Percentiles rank a stretch among this genome's conserved stretches.
Evolutionary conservation across 2,113 vertebrate species (phyloP).

Genomic region (Equus przewalskii): DNA sequence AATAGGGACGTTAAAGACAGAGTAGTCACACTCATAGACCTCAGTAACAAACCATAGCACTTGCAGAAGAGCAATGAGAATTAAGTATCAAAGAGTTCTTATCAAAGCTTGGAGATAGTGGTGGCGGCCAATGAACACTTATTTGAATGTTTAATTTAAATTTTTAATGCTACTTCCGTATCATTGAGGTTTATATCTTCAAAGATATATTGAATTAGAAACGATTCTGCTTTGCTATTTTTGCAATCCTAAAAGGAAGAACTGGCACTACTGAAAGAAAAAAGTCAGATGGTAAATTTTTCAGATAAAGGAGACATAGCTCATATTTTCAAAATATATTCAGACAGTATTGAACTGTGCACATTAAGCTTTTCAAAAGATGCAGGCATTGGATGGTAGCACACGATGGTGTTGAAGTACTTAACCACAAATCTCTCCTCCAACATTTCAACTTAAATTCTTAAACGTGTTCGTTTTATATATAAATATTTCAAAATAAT

Average conservation of each 20-base stretch:
- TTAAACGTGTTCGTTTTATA: not conserved
- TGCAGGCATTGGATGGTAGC: fast-evolving
- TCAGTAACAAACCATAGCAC: fast-evolving
- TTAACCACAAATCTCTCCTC: not conserved
- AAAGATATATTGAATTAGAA: not conserved
- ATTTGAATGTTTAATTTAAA: not conserved
- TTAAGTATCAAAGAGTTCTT: not conserved
- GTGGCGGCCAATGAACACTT: not conserved
- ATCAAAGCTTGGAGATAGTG: not conserved
- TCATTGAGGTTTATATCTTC: not conserved
- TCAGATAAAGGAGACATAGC: not conserved
- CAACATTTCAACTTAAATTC: not conserved
- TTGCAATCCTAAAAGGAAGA: not conserved
- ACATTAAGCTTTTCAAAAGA: not conserved
- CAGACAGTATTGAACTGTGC: not conserved
- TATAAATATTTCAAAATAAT: not conserved
- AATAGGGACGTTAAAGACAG: not conserved
- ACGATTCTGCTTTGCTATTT: not conserved
- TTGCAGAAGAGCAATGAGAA: not conserved
- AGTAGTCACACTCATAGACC: not conserved
- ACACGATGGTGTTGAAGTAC: not conserved
- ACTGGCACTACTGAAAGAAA: not conserved
- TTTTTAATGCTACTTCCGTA: not conserved
- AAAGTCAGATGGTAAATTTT: not conserved
- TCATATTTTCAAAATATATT: not conserved